Base-by-base conservation (phyloP, 2,113 vertebrate genomes). In the Vidua macroura region DNA sequence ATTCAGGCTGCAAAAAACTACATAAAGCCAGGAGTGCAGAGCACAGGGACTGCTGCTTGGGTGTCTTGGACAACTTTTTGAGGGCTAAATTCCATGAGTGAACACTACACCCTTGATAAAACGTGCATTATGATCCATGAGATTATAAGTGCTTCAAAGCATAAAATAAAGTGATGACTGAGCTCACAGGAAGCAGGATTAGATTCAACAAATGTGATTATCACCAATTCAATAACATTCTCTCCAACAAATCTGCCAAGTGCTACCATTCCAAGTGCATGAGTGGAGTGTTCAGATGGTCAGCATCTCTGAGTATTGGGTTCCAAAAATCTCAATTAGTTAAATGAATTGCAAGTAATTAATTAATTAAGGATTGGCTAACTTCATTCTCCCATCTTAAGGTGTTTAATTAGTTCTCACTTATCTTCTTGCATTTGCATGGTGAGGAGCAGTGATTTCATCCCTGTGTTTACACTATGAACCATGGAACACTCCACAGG, bases 71-170 rank as follows among this genome's bases (percentile, higher is more conserved):
- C 62, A 46, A n/a, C 13, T 55, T 55, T 66, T 20, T 35, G 56
- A 66, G 15, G 11, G n/a, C 23, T 75, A n/a, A 92, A 74, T 62
- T 69, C 27, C 48, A 9, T 5, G 11, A 51, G 24, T 30, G 46
- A 55, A 62, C 15, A 60, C 22, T 23, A 16, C 24, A 60, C 11
- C 69, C 33, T 56, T 35, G 6, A 49, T n/a, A 55, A 72, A 79
- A 28, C 0, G 0, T 41, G 10, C 43, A 11, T 43, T 16, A 31
- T 31, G 21, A 79, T 46, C 48, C 48, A 6, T n/a, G 41, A 63
- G 39, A 60, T 24, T 43, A 1, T 14, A 67, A 86, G 6, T 59
- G 62, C 35, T 72, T 59, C 7, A 18, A 56, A 64, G 15, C 10
- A 58, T 33, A 56, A 89, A 49, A 48, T 31, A 44, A 62, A 46